Conservation (phyloP, 2,888 invertebrate genomes). For the Volucella bombylans region DNA sequence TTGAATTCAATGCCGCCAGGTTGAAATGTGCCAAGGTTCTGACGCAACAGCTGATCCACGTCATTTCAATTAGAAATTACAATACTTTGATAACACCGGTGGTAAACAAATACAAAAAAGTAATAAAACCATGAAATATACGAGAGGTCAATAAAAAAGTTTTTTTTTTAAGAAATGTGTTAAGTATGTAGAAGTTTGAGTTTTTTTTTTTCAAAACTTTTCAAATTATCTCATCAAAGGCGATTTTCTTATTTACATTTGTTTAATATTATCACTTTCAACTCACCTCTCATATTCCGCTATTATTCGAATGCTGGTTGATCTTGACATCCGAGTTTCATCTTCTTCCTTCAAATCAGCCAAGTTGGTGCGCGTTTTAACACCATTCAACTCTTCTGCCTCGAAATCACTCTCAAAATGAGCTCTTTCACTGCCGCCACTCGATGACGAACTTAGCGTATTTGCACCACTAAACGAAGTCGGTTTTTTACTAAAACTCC, state of each 20-base stretch:
- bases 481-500: conserved; percentile 77
- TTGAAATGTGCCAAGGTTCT: conserved; percentile 47
- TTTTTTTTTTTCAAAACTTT: not conserved
- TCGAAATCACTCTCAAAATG: conserved; percentile 65
- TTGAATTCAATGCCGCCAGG: conserved; percentile 21
- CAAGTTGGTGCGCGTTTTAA: conserved; percentile 46
- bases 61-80: conserved; percentile 19
- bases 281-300: conserved; percentile 56
- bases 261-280: too few relatives aligned
- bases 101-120: conserved; percentile 32
- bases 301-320: conserved; percentile 36
- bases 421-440: conserved; percentile 61
- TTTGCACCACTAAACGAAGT: conserved; percentile 50
- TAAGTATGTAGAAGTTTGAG: not conserved
- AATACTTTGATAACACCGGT: conserved; percentile 30
- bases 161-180: not conserved
- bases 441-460: conserved; percentile 67
- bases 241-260: too few relatives aligned
- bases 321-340: conserved; percentile 45
- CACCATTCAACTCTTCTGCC: conserved; percentile 52
- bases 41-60: conserved; percentile 18
- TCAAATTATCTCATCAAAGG: too few relatives aligned
- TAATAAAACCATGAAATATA: conserved; percentile 3
- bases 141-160: not conserved
- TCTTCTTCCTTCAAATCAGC: conserved; percentile 67